Percentiles rank a stretch among this genome's conserved stretches.
Conservation (phyloP, 2,888 invertebrate species). For the Rhamphomyia laevipes region DNA sequence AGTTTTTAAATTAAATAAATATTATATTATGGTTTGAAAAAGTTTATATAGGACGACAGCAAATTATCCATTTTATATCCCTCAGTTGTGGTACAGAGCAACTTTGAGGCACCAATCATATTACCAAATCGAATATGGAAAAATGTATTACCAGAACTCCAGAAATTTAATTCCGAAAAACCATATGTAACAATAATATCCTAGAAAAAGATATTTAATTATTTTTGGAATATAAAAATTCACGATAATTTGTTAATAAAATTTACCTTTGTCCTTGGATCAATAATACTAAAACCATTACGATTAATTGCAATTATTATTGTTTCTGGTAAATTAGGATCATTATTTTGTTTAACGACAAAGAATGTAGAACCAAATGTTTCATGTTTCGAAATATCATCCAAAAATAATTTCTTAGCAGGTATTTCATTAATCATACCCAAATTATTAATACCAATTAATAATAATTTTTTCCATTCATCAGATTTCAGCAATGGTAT, state of each 20-base stretch:
- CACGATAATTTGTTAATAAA: not conserved
- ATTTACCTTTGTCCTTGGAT: slow-evolving; percentile 71
- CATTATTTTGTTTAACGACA: slow-evolving; percentile 84
- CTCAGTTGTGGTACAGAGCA: slow-evolving; percentile 79
- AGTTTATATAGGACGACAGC: slow-evolving; percentile 75
- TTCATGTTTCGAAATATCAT: slow-evolving; percentile 45
- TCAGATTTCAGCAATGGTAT: slow-evolving; percentile 54
- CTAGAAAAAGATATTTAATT: slow-evolving; percentile 36
- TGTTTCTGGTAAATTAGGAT: slow-evolving; percentile 73
- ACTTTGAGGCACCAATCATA: slow-evolving; percentile 77
- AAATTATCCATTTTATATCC: slow-evolving; percentile 97
- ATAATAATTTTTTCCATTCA: slow-evolving; percentile 74
- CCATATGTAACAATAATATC: slow-evolving; percentile 73
- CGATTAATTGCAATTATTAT: slow-evolving; percentile 83
- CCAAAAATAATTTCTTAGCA: slow-evolving; percentile 73
- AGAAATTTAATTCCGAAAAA: slow-evolving; percentile 82
- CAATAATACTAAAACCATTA: slow-evolving; percentile 79
- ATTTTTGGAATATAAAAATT: too few species aligned
- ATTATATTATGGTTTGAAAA: slow-evolving; percentile 23
- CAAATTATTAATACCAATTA: slow-evolving; percentile 47
- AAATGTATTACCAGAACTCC: slow-evolving; percentile 92
- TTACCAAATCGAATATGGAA: slow-evolving; percentile 95
- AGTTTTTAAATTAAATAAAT: too few species aligned
- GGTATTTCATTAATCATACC: slow-evolving; percentile 47
- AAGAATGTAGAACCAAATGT: slow-evolving; percentile 96